Percentiles rank a stretch among this genome's conserved stretches.
Evolutionary conservation across 2,113 vertebrate species (phyloP).

Genomic region (Brienomyrus brachyistius): DNA sequence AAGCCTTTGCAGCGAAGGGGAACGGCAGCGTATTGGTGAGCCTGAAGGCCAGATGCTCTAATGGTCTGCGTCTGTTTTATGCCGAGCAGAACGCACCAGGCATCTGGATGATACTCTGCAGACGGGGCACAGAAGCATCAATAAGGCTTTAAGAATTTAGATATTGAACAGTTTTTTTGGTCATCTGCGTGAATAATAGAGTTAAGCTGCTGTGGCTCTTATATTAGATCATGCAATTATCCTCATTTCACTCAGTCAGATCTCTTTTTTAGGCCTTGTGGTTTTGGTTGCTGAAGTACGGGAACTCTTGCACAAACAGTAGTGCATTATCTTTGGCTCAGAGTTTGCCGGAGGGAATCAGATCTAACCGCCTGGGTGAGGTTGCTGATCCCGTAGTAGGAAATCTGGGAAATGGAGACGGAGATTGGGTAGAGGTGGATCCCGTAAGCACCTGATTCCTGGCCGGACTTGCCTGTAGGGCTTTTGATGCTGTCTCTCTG

Average conservation of each 20-base stretch:
- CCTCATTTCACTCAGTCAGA: background rate
- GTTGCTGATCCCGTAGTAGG: background rate
- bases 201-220: background rate
- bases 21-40: background rate
- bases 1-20: background rate
- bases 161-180: background rate
- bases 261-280: background rate
- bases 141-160: background rate
- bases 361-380: background rate
- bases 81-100: background rate
- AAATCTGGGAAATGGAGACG: background rate
- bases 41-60: background rate
- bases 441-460: background rate
- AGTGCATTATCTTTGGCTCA: background rate
- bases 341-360: background rate
- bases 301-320: background rate
- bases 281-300: background rate
- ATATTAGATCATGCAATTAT: slow-evolving; percentile 1
- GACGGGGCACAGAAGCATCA: background rate
- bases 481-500: background rate
- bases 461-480: background rate
- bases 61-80: slow-evolving; percentile 5
- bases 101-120: background rate
- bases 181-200: background rate
- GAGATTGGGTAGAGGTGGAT: background rate